Evolutionary conservation across 2,888 invertebrate species (phyloP), one percentile per base, ranked within the genome.

Genomic region (Hedya salicella): DNA sequence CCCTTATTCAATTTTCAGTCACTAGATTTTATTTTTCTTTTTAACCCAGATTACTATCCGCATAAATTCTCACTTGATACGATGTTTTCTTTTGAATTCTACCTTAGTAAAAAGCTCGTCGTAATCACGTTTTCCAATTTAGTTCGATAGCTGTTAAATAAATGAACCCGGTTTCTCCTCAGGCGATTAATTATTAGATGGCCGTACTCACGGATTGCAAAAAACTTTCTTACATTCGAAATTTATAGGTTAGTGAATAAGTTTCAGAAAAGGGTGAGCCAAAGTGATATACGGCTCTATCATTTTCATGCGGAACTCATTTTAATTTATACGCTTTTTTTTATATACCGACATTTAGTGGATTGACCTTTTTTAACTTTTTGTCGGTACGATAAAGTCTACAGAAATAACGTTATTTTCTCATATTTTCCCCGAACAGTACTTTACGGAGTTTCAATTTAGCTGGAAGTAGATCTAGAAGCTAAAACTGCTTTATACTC

Each of bases 131-230:
- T 64, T 59, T 59, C 59, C 64, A 46, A 64, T 64, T 66, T 40
- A 53, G 52, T 66, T 65, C 59, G 53, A 66, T 66, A 53, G 60
- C 60, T 48, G 60, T 66, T 60, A 66, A 66, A 66, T 54, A 60
- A 65, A 65, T 65, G 36, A 65, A 59, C 52, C 57, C 16, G 50
- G 42, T 49, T 44, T 50, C 50, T 44, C 36, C 25, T 44, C 36
- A 57, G 39, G 16, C 50, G 39, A 59, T 65, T 59, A 59, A 52
- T 65, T 65, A 65, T 46, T 52, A 44, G 36, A 65, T 39, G 36
- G 42, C 30, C 49, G 49, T 56, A 32, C 32, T 50, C 57, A 57
- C 44, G 44, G 44, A 53, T 62, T 17, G 44, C 14, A 62, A 52
- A 56, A 54, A 54, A 30, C n/a, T 48, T 53, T 49, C 11, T n/a